Conservation (phyloP, 2,113 vertebrate species). For the Galbula dea region DNA sequence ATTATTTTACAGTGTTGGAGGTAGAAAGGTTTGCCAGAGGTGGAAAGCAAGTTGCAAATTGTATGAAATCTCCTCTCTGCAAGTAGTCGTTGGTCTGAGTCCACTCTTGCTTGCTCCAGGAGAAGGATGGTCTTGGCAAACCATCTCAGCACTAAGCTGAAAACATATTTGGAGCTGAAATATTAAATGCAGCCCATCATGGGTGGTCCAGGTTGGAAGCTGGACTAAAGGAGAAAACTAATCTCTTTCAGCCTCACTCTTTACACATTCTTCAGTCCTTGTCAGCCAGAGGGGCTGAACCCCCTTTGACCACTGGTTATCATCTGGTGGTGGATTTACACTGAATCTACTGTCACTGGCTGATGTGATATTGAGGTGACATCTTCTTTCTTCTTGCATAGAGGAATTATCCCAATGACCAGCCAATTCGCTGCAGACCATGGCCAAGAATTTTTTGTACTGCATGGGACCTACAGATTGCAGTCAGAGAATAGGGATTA, state of each 20-base stretch:
- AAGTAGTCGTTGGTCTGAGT: background rate
- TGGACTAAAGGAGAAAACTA: background rate
- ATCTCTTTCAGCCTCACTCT: background rate
- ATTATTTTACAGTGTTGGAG: constrained; percentile 25
- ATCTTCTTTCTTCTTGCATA: background rate
- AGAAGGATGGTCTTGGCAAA: background rate
- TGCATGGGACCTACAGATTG: rapidly evolving
- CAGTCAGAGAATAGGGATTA: background rate
- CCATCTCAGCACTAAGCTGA: background rate
- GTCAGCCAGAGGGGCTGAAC: background rate
- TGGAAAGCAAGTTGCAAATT: constrained; percentile 13
- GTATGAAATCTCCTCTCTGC: background rate
- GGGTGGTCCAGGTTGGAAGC: background rate
- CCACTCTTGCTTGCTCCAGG: background rate
- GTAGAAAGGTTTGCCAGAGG: constrained; percentile 15
- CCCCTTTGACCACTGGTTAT: background rate
- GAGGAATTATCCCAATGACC: background rate
- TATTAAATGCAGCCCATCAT: background rate
- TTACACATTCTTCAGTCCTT: background rate
- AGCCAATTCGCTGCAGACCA: background rate
- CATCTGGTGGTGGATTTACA: background rate
- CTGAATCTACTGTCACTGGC: background rate
- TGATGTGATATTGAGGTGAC: background rate
- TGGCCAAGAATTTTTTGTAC: background rate
- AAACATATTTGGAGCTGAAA: background rate